Evolutionary conservation across 2,113 vertebrate genomes (phyloP).

Genomic region (Passer montanus): DNA sequence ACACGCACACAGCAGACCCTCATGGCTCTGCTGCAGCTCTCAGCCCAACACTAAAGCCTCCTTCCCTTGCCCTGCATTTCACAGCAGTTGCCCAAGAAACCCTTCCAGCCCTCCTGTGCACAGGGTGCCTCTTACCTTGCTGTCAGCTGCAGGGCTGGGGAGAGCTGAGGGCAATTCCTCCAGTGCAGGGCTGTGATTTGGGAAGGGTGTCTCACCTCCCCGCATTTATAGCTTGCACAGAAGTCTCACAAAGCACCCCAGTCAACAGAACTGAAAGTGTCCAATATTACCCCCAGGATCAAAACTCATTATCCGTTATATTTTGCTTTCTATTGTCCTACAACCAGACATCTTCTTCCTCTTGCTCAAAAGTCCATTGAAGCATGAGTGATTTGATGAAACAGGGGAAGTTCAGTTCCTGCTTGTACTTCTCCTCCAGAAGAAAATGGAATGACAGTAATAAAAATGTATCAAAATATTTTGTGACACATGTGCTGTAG

Average conservation of each 20-base stretch:
- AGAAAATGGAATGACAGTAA: not conserved
- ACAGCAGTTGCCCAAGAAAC: not conserved
- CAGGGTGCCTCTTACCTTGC: not conserved
- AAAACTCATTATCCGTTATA: not conserved
- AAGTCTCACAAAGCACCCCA: not conserved
- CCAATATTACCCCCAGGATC: not conserved
- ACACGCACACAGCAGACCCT: not conserved
- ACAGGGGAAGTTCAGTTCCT: not conserved
- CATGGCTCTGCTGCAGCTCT: not conserved
- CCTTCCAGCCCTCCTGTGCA: not conserved
- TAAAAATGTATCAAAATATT: not conserved
- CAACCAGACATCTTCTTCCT: not conserved
- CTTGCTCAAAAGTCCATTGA: not conserved
- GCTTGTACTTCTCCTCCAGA: not conserved
- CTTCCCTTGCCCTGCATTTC: not conserved
- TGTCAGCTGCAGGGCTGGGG: not conserved
- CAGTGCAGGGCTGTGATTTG: rapidly evolving
- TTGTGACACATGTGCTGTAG: rapidly evolving
- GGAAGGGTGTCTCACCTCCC: rapidly evolving
- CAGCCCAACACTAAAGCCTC: not conserved
- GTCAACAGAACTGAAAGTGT: not conserved
- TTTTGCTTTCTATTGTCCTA: not conserved
- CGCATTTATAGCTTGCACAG: not conserved
- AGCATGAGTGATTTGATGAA: rapidly evolving
- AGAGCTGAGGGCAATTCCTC: not conserved